phyloP scores from a whole-genome alignment of 2,113 vertebrate species.

The Archocentrus centrarchus region DNA sequence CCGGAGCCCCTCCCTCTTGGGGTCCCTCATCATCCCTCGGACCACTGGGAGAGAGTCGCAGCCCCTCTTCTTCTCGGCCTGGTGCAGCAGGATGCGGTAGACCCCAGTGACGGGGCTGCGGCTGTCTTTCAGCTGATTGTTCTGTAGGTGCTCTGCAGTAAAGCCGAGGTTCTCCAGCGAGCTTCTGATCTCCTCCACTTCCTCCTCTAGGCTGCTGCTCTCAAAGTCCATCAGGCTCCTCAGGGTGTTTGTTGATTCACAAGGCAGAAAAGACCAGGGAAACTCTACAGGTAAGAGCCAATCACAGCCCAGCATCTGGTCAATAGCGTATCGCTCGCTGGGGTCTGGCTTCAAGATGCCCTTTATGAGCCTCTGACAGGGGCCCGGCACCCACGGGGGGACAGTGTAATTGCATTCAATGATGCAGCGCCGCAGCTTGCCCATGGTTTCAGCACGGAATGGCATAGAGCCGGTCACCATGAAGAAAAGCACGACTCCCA shows the following conservation, averaged over 20 bases:
- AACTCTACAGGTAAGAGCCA: constrained; percentile 91
- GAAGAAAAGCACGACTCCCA: constrained; percentile 94
- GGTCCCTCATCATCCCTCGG: constrained; percentile 83
- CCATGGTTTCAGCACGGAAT: constrained; percentile 92
- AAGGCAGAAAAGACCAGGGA: constrained; percentile 80
- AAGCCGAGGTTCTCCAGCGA: constrained; percentile 87
- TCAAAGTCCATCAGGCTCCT: constrained; percentile 74
- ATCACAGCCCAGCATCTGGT: constrained; percentile 89
- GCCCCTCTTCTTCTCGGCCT: constrained; percentile 84
- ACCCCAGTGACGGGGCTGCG: constrained; percentile 88
- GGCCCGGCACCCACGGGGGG: constrained; percentile 85
- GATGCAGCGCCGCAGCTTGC: constrained; percentile 89
- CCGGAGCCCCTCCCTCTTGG: constrained; percentile 79
- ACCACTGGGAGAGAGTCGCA: constrained; percentile 83
- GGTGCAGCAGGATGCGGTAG: constrained; percentile 90
- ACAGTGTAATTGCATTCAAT: constrained; percentile 83
- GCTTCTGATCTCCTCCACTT: constrained; percentile 81
- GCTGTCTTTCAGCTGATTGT: constrained; percentile 80
- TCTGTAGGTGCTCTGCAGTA: constrained; percentile 84
- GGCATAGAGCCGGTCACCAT: constrained; percentile 91
- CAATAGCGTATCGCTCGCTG: constrained; percentile 82
- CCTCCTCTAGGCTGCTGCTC: constrained; percentile 77
- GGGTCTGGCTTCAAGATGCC: constrained; percentile 86
- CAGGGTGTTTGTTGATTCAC: constrained; percentile 78
- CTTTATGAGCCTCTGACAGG: constrained; percentile 89